Base-by-base conservation (phyloP, 2,888 invertebrate genomes). In the Dicyrtomina minuta region DNA sequence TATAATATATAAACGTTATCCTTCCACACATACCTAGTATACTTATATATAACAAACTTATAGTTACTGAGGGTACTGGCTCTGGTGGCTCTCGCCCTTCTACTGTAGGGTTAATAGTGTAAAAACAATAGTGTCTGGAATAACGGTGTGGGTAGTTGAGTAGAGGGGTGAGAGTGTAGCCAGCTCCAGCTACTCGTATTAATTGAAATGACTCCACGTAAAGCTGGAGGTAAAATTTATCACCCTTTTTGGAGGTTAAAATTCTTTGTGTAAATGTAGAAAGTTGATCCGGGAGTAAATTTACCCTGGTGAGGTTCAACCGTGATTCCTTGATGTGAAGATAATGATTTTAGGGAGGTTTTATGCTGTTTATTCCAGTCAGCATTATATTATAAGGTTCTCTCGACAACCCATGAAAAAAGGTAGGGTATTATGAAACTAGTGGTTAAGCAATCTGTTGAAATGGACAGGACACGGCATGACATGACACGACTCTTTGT, bases 401-500 rank as follows among this genome's bases (percentile, higher is more conserved):
- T 17, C 49, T 51, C 51, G 43, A 44, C 24, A 61, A 26, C 61
- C 44, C 44, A 15, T 59, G 59, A 41, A 59, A 41, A 59, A 59
- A 59, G 41, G 59, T 43, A 61, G 61, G 24, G 24, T 17, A n/a
- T 49, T 27, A 53, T 39, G 39, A 64, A 64, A 64, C 53, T 53
- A 51, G 64, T 64, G 64, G 64, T 64, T 64, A 53, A 41, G 64
- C 46, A 64, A 64, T 64, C 64, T 64, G 64, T 51, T 64, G 64
- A 64, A 64, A 64, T 64, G 64, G 62, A 62, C 26, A 62, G 49
- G 64, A 64, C 53, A 64, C 64, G 64, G 49, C 26, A 62, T 46
- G 62, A 62, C 64, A 64, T 64, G 64, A 53, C 64, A 53, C 51
- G 53, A 41, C 51, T 64, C 41, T 51, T 64, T 60, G 51, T 64